Evolutionary conservation across 2,797 vertebrate genomes (phyloP), one percentile per base, ranked within the genome.

Genomic region (Melanotaenia nigrans): DNA sequence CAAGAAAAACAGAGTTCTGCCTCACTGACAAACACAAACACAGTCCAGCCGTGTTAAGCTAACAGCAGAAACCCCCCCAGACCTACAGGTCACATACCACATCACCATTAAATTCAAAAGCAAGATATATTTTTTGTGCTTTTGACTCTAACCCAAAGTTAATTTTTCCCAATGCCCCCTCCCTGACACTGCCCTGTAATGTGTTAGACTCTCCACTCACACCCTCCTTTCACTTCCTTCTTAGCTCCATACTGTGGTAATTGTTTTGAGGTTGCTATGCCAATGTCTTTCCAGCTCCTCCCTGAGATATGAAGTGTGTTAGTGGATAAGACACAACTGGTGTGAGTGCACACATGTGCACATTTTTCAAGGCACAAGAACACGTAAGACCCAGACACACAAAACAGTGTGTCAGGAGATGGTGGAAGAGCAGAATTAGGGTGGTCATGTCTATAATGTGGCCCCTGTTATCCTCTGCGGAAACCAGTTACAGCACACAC

Each of bases 21-120:
- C 79, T 85, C 47, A 69, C 61, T 58, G 78, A 88, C 56, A 83
- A 90, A 88, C 84, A 83, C 77, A 83, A 85, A 91, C 36, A 86
- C 60, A 51, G 58, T 82, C 65, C 57, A 77, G 69, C 77, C 45
- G 32, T 77, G 82, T 81, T 87, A 83, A 87, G 71, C 78, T 77
- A 90, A 87, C 78, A 82, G 54, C 47, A 60, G 68, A 73, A 82
- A 53, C 73, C 83, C 79, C 64, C 51, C 10, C 70, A 70, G 86
- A 81, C 70, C 56, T 64, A 35, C 71, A 68, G 47, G 78, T 78
- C 70, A 70, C 75, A 79, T 77, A 81, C 69, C 81, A 22, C 77
- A 78, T 81, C 68, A 51, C 75, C 47, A 68, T 71, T 69, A 68
- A 56, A 65, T 24, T 71, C 35, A 64, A 68, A 80, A 51, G 47